Evolutionary conservation across 1,140 invertebrate genomes (phyloP).

Genomic region (Drosophila mayri): DNA sequence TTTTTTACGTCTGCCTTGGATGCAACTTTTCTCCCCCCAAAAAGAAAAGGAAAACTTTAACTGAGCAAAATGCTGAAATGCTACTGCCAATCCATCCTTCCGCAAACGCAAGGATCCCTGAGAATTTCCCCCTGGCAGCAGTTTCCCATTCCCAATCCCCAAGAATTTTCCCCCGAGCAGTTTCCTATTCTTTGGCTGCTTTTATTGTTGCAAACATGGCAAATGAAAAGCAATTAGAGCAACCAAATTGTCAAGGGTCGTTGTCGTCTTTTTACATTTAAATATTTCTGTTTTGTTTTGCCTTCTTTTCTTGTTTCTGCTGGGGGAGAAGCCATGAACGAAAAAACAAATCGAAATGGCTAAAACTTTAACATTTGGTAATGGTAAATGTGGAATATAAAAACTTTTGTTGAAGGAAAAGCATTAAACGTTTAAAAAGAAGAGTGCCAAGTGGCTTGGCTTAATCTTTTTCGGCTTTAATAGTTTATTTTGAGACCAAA

Average conservation of each 20-base stretch:
- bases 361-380: slow-evolving; percentile 17
- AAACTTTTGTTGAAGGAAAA: neutral
- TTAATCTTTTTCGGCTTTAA: neutral
- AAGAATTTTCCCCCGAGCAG: neutral
- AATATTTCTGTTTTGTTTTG: slow-evolving; percentile 10
- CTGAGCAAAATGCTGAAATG: slow-evolving; percentile 34
- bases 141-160: slow-evolving; percentile 3
- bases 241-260: slow-evolving; percentile 38
- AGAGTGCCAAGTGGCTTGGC: neutral
- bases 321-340: neutral
- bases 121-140: neutral
- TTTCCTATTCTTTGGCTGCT: slow-evolving; percentile 19
- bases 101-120: slow-evolving; percentile 1
- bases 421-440: neutral
- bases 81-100: neutral
- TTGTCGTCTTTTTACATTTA: slow-evolving; percentile 10
- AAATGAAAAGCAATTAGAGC: slow-evolving; percentile 53
- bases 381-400: slow-evolving; percentile 2
- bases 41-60: slow-evolving; percentile 31
- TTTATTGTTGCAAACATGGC: slow-evolving; percentile 50
- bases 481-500: neutral
- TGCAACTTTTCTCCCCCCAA: slow-evolving; percentile 22
- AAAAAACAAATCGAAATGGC: slow-evolving; percentile 14
- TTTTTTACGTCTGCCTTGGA: slow-evolving; percentile 14
- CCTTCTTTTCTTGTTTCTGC: neutral